These are phyloP conservation scores for Trypoxylus dichotomus DNA, from an alignment of 1,140 invertebrate species.

Conservation along the genomic window DNA sequence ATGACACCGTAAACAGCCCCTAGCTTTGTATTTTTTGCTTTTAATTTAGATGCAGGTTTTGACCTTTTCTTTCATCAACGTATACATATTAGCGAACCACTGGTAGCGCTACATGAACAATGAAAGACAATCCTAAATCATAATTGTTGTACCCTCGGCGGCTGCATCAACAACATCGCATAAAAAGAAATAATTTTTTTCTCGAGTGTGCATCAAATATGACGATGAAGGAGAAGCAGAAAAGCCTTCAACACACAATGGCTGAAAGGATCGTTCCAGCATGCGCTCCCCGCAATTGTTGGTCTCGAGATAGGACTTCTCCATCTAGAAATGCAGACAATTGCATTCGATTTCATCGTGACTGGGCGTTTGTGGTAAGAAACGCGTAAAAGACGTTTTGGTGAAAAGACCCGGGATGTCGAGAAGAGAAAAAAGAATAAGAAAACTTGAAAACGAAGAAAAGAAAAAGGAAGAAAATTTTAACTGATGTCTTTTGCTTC, in stretches of 20 bases:
- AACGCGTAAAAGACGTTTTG: neutral
- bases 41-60: neutral
- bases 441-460: neutral
- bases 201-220: neutral
- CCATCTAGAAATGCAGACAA: slow-evolving; percentile 13
- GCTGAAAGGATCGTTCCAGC: neutral
- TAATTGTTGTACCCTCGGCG: neutral
- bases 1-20: neutral
- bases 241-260: neutral
- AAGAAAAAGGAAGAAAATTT: neutral
- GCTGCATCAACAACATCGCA: neutral
- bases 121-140: neutral
- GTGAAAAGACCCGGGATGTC: neutral
- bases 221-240: slow-evolving; percentile 1
- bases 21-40: neutral
- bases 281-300: neutral
- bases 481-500: neutral
- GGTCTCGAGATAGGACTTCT: neutral
- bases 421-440: neutral
- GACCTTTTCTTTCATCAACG: neutral
- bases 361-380: neutral
- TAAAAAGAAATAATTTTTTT: neutral
- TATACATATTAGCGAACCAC: neutral
- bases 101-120: neutral
- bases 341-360: slow-evolving; percentile 11